Conservation (phyloP, 2,113 vertebrate genomes). For the Cebidichthys violaceus region DNA sequence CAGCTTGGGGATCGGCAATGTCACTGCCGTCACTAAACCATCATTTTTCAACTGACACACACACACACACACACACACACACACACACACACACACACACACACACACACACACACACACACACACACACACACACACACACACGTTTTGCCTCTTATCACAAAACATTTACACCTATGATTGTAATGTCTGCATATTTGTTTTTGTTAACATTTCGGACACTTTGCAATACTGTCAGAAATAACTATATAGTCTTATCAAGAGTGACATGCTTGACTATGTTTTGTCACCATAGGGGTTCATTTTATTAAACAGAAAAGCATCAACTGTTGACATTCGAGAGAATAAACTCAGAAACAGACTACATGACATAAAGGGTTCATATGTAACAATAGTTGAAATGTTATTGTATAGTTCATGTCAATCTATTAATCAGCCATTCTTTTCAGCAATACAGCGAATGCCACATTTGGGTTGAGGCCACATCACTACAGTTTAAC, state of each 20-base stretch:
- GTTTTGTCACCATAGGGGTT: neutral
- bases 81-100: neutral
- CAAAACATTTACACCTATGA: neutral
- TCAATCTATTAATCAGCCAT: neutral
- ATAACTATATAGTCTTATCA: neutral
- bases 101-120: neutral
- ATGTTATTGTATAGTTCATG: neutral
- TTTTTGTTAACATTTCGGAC: neutral
- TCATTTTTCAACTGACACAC: neutral
- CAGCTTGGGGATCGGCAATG: neutral
- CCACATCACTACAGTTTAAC: neutral
- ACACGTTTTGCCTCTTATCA: neutral
- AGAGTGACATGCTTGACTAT: neutral
- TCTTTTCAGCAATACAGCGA: conserved; percentile 6
- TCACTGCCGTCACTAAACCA: neutral
- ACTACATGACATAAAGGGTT: neutral
- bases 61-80: neutral
- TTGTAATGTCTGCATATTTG: neutral
- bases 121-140: neutral
- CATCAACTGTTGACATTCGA: neutral
- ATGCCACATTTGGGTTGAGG: neutral
- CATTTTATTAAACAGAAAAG: neutral
- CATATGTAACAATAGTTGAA: neutral
- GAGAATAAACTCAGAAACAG: neutral
- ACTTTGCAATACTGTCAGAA: neutral